phyloP scores from a whole-genome alignment of 37 sponge, comb jelly and placozoan genomes.

The Ianthella basta region DNA sequence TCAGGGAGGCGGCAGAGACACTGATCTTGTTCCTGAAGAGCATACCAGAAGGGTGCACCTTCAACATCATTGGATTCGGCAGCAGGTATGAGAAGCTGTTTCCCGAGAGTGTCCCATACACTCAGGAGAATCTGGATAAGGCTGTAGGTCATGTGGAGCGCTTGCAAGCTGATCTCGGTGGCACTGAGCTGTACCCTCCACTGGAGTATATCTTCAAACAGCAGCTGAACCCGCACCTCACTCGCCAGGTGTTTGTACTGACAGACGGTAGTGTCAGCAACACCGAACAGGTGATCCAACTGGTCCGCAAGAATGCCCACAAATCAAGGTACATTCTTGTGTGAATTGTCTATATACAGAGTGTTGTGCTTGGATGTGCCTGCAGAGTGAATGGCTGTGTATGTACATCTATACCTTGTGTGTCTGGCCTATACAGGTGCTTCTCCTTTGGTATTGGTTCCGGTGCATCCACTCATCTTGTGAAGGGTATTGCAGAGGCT shows the following conservation, averaged over 20 bases:
- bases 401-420: neutral
- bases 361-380: neutral
- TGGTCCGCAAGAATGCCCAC: conserved; percentile 46
- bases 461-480: conserved; percentile 71
- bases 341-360: too few relatives aligned
- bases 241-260: conserved; percentile 63
- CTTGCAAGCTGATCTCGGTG: conserved; percentile 68
- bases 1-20: conserved; percentile 49
- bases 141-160: conserved; percentile 46
- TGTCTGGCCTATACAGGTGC: neutral
- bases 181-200: conserved; percentile 67
- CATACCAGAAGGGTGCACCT: conserved; percentile 56
- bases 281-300: conserved; percentile 45
- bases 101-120: conserved; percentile 40
- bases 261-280: conserved; percentile 79
- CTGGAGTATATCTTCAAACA: conserved; percentile 58
- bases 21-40: conserved; percentile 63
- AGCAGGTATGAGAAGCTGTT: conserved; percentile 47
- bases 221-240: conserved; percentile 17
- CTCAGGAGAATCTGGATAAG: conserved; percentile 47
- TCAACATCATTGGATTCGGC: conserved; percentile 84
- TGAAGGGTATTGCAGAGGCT: conserved; percentile 68
- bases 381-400: neutral
- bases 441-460: conserved; percentile 80
- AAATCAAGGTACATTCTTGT: conserved; percentile 57